phyloP scores from a whole-genome alignment of 1,140 invertebrate species.

The Drosophila aff. region DNA sequence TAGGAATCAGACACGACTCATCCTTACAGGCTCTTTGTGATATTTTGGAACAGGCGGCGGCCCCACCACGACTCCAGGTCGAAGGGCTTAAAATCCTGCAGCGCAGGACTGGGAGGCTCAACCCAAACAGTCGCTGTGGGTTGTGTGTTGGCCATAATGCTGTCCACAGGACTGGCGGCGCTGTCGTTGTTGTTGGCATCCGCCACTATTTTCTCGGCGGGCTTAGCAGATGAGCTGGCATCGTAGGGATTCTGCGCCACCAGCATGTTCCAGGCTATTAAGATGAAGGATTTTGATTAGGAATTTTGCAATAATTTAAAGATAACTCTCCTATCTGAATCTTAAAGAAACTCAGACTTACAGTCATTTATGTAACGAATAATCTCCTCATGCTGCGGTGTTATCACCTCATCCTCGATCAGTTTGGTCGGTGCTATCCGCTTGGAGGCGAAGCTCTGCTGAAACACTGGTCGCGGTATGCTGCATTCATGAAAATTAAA shows the following conservation, averaged over 20 bases:
- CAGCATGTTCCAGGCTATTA: conserved; percentile 80
- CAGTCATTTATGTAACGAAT: conserved; percentile 85
- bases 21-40: conserved; percentile 89
- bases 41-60: conserved; percentile 92
- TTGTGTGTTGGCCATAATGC: conserved; percentile 60
- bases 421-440: conserved; percentile 76
- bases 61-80: conserved; percentile 96
- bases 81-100: conserved; percentile 93
- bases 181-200: conserved; percentile 81
- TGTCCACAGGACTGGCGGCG: conserved; percentile 59
- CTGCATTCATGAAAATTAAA: conserved; percentile 59
- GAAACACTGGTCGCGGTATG: conserved; percentile 85
- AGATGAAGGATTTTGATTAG: neutral
- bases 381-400: conserved; percentile 86
- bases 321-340: neutral
- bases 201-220: conserved; percentile 48
- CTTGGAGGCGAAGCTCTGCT: conserved; percentile 80
- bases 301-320: neutral
- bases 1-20: conserved; percentile 2
- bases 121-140: conserved; percentile 88
- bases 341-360: conserved; percentile 44
- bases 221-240: conserved; percentile 49
- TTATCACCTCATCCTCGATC: conserved; percentile 80
- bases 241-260: conserved; percentile 84
- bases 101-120: conserved; percentile 88